Conservation (phyloP, 2,113 vertebrate species). For the Daphoenositta chrysoptera region DNA sequence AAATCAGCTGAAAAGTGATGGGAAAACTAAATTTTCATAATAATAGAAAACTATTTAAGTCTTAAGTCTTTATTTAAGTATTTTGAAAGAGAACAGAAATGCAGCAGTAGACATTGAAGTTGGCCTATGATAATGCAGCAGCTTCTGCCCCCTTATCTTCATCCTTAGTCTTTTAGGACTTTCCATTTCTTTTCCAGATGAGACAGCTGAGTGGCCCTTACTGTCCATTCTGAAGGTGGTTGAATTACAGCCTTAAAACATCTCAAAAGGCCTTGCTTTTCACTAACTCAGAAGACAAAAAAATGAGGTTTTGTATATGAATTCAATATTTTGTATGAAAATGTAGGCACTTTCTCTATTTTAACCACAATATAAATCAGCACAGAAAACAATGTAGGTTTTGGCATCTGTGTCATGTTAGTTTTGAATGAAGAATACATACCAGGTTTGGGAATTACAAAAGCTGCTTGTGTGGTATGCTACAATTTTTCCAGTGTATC, state of each 20-base stretch:
- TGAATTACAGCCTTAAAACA: neutral
- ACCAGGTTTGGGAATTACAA: constrained; percentile 66
- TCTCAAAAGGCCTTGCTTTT: neutral
- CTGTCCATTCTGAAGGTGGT: neutral
- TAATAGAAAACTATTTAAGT: neutral
- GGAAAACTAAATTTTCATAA: neutral
- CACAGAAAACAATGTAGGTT: constrained; percentile 69
- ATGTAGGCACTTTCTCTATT: constrained; percentile 14
- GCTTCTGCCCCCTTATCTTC: neutral
- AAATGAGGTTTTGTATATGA: neutral
- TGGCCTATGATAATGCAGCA: neutral
- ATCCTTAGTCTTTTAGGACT: neutral
- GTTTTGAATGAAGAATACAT: constrained; percentile 67
- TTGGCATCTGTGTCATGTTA: constrained; percentile 66
- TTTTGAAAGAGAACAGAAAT: neutral
- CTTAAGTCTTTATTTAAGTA: neutral
- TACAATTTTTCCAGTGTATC: constrained; percentile 46
- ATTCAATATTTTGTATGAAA: constrained; percentile 43
- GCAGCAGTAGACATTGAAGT: neutral
- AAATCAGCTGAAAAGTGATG: neutral
- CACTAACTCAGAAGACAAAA: neutral
- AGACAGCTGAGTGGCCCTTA: neutral
- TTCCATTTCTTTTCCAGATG: neutral
- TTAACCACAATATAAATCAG: constrained; percentile 74
- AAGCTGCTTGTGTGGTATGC: constrained; percentile 71